phyloP scores from a whole-genome alignment of 2,888 invertebrate species.

The Galerucella pusilla region DNA sequence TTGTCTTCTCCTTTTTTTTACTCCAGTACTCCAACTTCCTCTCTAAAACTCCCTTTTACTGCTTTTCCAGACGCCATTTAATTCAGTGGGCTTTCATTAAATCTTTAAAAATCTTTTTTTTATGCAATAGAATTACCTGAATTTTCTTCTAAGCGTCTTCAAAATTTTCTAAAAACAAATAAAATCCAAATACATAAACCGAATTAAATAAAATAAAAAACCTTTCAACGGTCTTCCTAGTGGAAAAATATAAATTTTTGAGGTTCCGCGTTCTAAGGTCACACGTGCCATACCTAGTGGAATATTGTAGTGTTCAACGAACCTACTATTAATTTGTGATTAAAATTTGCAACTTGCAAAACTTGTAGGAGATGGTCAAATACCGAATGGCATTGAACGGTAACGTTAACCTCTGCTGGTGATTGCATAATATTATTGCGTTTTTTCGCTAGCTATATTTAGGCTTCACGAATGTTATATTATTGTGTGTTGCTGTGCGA shows the following conservation, averaged over 20 bases:
- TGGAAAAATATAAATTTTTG: constrained; percentile 9
- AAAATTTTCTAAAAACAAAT: background rate
- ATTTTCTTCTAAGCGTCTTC: no score
- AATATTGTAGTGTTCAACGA: constrained; percentile 46
- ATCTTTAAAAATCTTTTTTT: no score
- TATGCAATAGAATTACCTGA: no score
- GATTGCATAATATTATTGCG: constrained; percentile 57
- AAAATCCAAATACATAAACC: background rate
- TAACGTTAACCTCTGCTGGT: constrained; percentile 53
- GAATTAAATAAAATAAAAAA: background rate
- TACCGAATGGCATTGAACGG: constrained; percentile 51
- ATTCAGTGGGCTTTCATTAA: no score
- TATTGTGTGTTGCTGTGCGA: background rate
- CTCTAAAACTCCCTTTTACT: no score
- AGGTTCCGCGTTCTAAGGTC: constrained; percentile 36
- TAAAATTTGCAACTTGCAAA: constrained; percentile 50
- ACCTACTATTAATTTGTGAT: constrained; percentile 42
- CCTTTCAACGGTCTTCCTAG: background rate
- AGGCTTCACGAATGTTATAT: constrained; percentile 25
- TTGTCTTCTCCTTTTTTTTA: no score
- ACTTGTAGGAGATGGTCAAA: constrained; percentile 42
- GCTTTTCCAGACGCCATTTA: no score
- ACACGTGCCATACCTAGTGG: constrained; percentile 38
- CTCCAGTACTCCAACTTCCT: no score
- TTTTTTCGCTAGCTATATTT: constrained; percentile 46